Conservation (phyloP, 2,888 invertebrate species). For the Geophilus truncorum region DNA sequence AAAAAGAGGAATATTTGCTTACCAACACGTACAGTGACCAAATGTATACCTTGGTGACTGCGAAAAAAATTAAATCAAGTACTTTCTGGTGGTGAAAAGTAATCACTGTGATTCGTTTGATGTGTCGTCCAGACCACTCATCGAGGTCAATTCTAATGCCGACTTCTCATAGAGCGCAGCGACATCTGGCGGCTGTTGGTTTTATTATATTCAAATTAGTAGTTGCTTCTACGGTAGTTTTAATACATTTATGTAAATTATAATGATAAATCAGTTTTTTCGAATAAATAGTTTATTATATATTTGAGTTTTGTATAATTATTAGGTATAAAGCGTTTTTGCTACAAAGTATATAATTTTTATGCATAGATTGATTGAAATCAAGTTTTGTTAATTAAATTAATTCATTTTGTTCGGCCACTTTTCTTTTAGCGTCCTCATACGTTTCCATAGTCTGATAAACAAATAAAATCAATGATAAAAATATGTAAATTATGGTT, state of each 20-base stretch:
- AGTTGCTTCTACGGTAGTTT: too few relatives aligned
- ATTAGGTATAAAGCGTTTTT: too few relatives aligned
- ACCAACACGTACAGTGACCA: not conserved
- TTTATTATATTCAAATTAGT: not conserved
- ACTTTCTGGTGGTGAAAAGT: not conserved
- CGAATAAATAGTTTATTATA: too few relatives aligned
- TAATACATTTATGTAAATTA: too few relatives aligned
- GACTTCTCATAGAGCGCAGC: not conserved
- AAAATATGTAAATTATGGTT: not conserved
- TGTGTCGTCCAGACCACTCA: constrained; percentile 29
- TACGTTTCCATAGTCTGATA: constrained; percentile 36
- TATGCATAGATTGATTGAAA: not conserved
- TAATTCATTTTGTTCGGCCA: constrained; percentile 28
- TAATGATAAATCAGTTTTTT: too few relatives aligned
- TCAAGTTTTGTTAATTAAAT: not conserved
- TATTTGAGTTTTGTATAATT: too few relatives aligned
- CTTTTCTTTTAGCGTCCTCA: constrained; percentile 35
- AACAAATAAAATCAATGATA: too few relatives aligned
- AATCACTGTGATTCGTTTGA: constrained; percentile 2
- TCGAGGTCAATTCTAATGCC: constrained; percentile 29
- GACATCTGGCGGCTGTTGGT: not conserved
- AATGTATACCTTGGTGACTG: not conserved
- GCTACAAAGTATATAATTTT: not conserved
- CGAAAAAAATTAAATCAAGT: not conserved
- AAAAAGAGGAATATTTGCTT: not conserved